Evolutionary conservation across 2,113 vertebrate species (phyloP), one percentile per base, ranked within the genome.

Genomic region (Morone chrysops): DNA sequence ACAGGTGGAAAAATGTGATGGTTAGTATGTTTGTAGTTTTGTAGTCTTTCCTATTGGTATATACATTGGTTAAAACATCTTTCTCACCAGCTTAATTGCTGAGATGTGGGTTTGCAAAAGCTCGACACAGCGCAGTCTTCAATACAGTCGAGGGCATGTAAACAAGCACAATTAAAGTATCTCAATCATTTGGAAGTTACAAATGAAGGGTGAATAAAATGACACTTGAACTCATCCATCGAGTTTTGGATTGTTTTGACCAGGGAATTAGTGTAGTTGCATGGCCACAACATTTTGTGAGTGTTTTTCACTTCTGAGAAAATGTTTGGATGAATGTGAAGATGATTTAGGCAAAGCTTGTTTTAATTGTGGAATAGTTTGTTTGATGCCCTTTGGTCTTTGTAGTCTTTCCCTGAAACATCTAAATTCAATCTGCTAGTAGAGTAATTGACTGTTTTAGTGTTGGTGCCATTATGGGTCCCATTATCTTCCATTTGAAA

Each of bases 401-500:
- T 61, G n/a, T 57, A 41, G 57, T 65, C 5, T 1, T 20, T 84
- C 67, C 53, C 45, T 22, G 56, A 61, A 72, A 40, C 60, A 31
- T 50, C 79, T 8, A 31, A 56, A 50, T 47, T 76, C 10, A 79
- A 50, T 41, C 4, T 66, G 56, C 40, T 41, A 76, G 51, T 9
- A 63, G 20, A 38, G 48, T 57, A 54, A 79, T 8, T 62, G 48
- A 61, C 80, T 73, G 69, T 78, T 79, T 70, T 47, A 61, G 22
- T 73, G 70, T 60, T 41, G 9, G 38, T 56, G 0, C 47, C n/a
- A 80, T 81, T 81, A 68, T 76, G 25, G 56, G 10, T 67, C 8
- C 63, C 38, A 73, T 87, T 82, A 69, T 61, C 43, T 70, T 78
- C 11, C 4, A 48, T 85, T 82, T 79, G 65, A 70, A 78, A 80